These are phyloP conservation scores for Lepidocyrtinus sp. DNA, from an alignment of 2,888 invertebrate genomes.

Conservation along the genomic window DNA sequence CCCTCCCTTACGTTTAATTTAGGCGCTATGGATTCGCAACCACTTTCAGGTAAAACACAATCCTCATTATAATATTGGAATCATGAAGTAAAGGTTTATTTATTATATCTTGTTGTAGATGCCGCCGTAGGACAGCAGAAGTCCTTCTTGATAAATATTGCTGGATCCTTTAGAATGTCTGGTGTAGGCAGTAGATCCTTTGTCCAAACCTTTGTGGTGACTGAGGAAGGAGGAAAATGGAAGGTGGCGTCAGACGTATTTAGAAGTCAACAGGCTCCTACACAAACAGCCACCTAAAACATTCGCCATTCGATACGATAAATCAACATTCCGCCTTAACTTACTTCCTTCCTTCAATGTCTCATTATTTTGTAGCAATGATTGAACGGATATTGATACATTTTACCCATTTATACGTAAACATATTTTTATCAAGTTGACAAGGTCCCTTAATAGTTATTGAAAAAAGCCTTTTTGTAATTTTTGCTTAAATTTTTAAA, in stretches of 20 bases:
- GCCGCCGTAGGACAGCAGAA: slow-evolving; percentile 81
- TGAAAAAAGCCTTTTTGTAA: too few relatives aligned
- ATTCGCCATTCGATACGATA: neutral
- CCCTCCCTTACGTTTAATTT: slow-evolving; percentile 86
- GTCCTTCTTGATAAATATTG: slow-evolving; percentile 87
- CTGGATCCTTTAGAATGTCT: slow-evolving; percentile 73
- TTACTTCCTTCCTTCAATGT: neutral
- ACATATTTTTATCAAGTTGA: too few relatives aligned
- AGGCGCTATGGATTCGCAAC: slow-evolving; percentile 89
- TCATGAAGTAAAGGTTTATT: too few relatives aligned
- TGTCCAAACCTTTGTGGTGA: slow-evolving; percentile 89
- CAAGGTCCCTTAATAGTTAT: too few relatives aligned
- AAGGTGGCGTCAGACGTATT: slow-evolving; percentile 93
- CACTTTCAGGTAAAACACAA: slow-evolving; percentile 81
- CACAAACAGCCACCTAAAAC: slow-evolving; percentile 3
- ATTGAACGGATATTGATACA: too few relatives aligned
- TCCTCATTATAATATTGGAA: too few relatives aligned
- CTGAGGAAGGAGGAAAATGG: slow-evolving; percentile 92
- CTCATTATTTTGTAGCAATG: neutral
- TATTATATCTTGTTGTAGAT: slow-evolving; percentile 27
- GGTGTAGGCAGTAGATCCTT: slow-evolving; percentile 75
- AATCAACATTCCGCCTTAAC: neutral
- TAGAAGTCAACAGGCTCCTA: slow-evolving; percentile 72
- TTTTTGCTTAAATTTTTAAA: too few relatives aligned
- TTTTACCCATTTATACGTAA: too few relatives aligned